Evolutionary conservation across 2,113 vertebrate species (phyloP), one percentile per base, ranked within the genome.

Genomic region (Solea senegalensis): DNA sequence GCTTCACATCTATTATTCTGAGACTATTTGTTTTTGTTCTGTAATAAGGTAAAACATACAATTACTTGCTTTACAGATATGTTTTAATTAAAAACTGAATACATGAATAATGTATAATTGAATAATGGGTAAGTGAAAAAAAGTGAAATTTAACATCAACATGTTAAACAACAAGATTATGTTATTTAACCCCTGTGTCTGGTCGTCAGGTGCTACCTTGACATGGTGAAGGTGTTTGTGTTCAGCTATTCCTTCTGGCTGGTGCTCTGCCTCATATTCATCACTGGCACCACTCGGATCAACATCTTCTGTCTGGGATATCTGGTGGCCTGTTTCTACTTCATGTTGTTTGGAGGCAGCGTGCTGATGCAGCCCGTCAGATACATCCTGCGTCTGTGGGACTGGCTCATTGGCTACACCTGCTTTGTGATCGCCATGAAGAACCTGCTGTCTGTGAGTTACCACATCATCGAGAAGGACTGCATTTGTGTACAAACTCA

Each of bases 181-280:
- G 1, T 15, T 0, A 8, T n/a, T 49, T 49, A 7, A 54, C 8
- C 1, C 9, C 11, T 9, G 5, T 69, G 10, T 70, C 53, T 53
- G 6, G 52, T 65, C 63, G 9, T 15, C 83, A 94, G 94, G 80
- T 92, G 89, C 12, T 94, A 92, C 69, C 80, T 93, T 12, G 95
- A 95, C 83, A 90, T 92, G 94, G 80, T 76, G 9, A 94, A 95
- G 74, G 90, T 93, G 27, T 90, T 94, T 72, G 79, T 92, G 6
- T 95, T 94, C 86, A 87, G 78, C 69, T 93, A 92, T 62, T 93
- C 92, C 78, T 95, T 96, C 88, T 94, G 94, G 94, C 84, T 94
- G 82, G 92, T 93, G 67, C 88, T 96, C 15, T 94, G 94, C 48
- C 90, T 95, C 56, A 92, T 94, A 75, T 96, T 96, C 79, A 92